Evolutionary conservation across 1,140 invertebrate species (phyloP).

Genomic region (Centruroides vittatus): DNA sequence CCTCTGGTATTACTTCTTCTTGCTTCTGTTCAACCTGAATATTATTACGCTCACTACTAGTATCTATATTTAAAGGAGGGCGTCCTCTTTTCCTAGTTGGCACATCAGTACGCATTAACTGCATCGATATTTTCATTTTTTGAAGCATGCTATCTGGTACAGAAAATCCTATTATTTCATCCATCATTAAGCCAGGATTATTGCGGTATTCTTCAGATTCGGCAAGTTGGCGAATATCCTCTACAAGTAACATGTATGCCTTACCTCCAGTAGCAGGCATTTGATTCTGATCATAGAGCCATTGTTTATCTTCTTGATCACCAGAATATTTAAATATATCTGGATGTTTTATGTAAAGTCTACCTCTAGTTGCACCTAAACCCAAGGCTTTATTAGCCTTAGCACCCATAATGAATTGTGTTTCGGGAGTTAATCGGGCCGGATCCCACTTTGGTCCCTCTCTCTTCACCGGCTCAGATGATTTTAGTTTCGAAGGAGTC

Average conservation of each 20-base stretch:
- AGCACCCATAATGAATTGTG: slow-evolving; percentile 63
- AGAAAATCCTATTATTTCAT: slow-evolving; percentile 53
- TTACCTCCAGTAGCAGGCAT: slow-evolving; percentile 61
- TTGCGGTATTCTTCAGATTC: slow-evolving; percentile 53
- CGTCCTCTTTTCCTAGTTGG: slow-evolving; percentile 11
- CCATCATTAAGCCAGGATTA: slow-evolving; percentile 43
- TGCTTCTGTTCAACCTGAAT: not conserved
- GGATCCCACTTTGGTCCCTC: slow-evolving; percentile 55
- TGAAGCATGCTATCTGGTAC: slow-evolving; percentile 52
- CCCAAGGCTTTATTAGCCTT: slow-evolving; percentile 50
- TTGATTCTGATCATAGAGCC: slow-evolving; percentile 56
- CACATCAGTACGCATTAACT: slow-evolving; percentile 26
- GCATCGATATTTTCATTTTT: slow-evolving; percentile 42
- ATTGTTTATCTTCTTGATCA: slow-evolving; percentile 66
- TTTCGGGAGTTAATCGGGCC: slow-evolving; percentile 46
- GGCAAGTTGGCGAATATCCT: slow-evolving; percentile 60
- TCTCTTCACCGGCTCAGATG: slow-evolving; percentile 28
- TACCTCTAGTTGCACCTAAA: slow-evolving; percentile 54
- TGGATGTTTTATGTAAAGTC: slow-evolving; percentile 60
- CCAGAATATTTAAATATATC: slow-evolving; percentile 58
- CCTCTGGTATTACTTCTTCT: slow-evolving; percentile 11
- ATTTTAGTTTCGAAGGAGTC: slow-evolving; percentile 27
- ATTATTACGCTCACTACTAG: not conserved
- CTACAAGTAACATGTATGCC: slow-evolving; percentile 61
- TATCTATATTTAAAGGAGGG: not conserved